Evolutionary conservation across 2,113 vertebrate species (phyloP).

Genomic region (Tor tambroides): DNA sequence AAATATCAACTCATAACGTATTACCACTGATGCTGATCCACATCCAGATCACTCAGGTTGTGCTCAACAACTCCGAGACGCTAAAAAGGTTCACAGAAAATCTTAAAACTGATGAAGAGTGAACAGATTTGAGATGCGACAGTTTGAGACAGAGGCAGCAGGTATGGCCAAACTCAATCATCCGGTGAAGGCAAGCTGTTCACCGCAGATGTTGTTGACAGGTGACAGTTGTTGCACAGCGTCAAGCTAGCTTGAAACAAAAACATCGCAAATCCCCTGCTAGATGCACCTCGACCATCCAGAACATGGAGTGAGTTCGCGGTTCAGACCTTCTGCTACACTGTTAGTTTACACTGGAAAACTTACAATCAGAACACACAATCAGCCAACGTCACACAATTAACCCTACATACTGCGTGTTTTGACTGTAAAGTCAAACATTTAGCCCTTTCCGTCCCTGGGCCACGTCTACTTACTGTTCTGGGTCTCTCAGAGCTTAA

Average conservation of each 20-base stretch:
- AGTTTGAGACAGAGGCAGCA: slow-evolving; percentile 32
- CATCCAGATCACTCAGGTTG: background rate
- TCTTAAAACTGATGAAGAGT: slow-evolving; percentile 19
- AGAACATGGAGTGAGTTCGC: slow-evolving; percentile 12
- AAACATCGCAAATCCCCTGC: slow-evolving; percentile 31
- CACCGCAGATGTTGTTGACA: slow-evolving; percentile 56
- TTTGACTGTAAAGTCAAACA: slow-evolving; percentile 50
- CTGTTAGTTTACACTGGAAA: background rate
- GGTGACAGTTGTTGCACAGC: slow-evolving; percentile 57
- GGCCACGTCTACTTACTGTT: slow-evolving; percentile 23
- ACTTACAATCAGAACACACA: background rate
- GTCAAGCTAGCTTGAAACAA: slow-evolving; percentile 48
- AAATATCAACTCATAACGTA: background rate
- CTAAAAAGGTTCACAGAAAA: background rate
- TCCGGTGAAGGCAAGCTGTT: slow-evolving; percentile 54
- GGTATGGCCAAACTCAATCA: slow-evolving; percentile 52
- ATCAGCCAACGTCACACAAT: background rate
- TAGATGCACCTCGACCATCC: slow-evolving; percentile 31
- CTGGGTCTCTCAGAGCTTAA: slow-evolving; percentile 18
- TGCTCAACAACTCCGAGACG: background rate
- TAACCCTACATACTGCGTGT: background rate
- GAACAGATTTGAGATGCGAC: slow-evolving; percentile 44
- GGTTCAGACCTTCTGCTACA: slow-evolving; percentile 17
- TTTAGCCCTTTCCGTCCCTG: background rate
- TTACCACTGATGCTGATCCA: background rate